phyloP scores from a whole-genome alignment of 2,113 vertebrate species.

The Chaenogobius annularis region DNA sequence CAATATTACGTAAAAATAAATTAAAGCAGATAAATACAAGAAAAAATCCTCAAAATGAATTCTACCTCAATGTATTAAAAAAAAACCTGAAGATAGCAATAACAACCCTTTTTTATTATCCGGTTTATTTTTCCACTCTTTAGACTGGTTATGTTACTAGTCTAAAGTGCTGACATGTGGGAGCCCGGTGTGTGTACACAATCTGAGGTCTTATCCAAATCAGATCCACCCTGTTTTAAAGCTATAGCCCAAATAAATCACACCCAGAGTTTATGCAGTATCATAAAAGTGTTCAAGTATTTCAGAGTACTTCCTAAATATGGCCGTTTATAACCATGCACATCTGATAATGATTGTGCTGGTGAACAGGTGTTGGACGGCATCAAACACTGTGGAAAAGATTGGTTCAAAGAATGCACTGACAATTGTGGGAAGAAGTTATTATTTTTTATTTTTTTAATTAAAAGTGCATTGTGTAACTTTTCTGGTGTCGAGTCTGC shows the following conservation, averaged over 20 bases:
- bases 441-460: too few species aligned
- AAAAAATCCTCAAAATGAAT: too few species aligned
- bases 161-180: constrained; percentile 2
- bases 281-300: constrained; percentile 60
- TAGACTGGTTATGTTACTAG: neutral
- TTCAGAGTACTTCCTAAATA: constrained; percentile 68
- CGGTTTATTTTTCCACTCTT: neutral
- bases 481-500: too few species aligned
- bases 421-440: neutral
- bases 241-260: constrained; percentile 66
- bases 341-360: constrained; percentile 67
- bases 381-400: constrained; percentile 30
- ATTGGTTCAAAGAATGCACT: neutral
- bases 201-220: constrained; percentile 62
- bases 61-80: too few species aligned
- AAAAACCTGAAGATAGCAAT: too few species aligned
- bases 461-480: too few species aligned
- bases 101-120: too few species aligned
- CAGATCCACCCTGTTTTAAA: constrained; percentile 61
- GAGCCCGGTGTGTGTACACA: constrained; percentile 32
- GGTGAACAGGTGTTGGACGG: constrained; percentile 62
- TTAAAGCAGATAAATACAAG: too few species aligned
- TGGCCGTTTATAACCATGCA: constrained; percentile 59
- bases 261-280: constrained; percentile 37
- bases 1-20: too few species aligned